phyloP scores from a whole-genome alignment of 2,113 vertebrate species.

The Calidris pugnax region DNA sequence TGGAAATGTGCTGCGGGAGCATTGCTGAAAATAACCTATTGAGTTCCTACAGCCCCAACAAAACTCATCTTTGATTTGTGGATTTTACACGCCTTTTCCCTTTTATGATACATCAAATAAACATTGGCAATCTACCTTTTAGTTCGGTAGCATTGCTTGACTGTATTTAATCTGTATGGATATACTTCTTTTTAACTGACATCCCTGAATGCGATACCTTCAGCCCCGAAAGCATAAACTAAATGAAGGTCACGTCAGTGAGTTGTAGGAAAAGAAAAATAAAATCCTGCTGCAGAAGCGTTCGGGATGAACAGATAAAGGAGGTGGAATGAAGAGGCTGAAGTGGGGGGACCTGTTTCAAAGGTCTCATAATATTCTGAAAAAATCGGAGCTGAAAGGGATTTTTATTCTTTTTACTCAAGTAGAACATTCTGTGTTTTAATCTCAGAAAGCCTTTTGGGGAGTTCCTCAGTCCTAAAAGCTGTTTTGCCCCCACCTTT shows the following conservation, averaged over 20 bases:
- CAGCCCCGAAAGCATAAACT: neutral
- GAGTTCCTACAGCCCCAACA: neutral
- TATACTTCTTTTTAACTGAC: neutral
- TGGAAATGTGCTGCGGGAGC: slow-evolving; percentile 28
- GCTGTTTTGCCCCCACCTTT: neutral
- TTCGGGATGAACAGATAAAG: neutral
- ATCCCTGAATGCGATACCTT: neutral
- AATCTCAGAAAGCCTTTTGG: neutral
- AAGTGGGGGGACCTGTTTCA: neutral
- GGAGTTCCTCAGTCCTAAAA: neutral
- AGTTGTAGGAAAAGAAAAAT: neutral
- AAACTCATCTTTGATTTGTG: neutral
- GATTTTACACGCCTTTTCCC: neutral
- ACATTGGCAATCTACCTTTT: neutral
- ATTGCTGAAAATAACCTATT: neutral
- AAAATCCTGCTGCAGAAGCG: neutral
- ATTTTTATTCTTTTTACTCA: neutral
- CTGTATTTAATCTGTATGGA: neutral
- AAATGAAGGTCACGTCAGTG: neutral
- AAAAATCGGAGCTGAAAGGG: neutral
- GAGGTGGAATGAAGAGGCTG: neutral
- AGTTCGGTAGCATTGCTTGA: neutral
- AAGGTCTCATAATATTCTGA: neutral
- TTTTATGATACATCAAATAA: neutral
- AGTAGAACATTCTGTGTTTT: neutral